Base-by-base conservation (phyloP, 2,888 invertebrate species). In the Andrena haemorrhoa region DNA sequence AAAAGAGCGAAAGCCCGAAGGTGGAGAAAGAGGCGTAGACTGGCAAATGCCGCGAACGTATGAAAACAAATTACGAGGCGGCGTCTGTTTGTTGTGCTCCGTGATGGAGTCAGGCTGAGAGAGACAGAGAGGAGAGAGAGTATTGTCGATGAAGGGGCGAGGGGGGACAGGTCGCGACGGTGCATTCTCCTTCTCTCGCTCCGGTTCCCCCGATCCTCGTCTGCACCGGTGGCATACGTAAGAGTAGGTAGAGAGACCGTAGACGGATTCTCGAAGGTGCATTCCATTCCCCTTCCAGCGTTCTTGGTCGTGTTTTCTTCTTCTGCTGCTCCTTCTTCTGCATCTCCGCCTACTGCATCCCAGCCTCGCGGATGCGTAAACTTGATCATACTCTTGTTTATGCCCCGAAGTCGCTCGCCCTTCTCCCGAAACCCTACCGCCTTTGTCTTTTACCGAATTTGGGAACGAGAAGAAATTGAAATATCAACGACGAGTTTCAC, bases 41-140 rank as follows among this genome's bases (percentile, higher is more conserved):
- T 84, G 89, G 89, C 90, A 89, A 89, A 89, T 90, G 88, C 89
- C 89, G 90, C 90, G 92, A 92, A 92, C 91, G 92, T 91, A 92
- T 91, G 92, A 92, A 93, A 93, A 92, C 92, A 93, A 92, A 93
- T 93, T 93, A 93, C 92, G 92, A 92, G 92, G 92, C 92, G 92
- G 92, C 92, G 91, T 92, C 92, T 91, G 92, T 92, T 92, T 92
- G 92, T 92, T 92, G 92, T 91, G 89, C 84, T 79, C 84, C 81
- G 86, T 69, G 23, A 26, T 20, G 86, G 86, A 85, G 82, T 12
- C 41, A 41, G 51, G 63, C 79, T 53, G n/a, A 68, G 47, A 68
- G 76, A 79, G 66, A 65, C 68, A 71, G 75, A 63, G 63, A 66
- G 51, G 51, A 56, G 65, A 51, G 33, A 53, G 31, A 31, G 71